Percentiles rank a stretch among this genome's conserved stretches.
phyloP scores from a whole-genome alignment of 2,888 invertebrate species.

The Peribatodes rhomboidaria region DNA sequence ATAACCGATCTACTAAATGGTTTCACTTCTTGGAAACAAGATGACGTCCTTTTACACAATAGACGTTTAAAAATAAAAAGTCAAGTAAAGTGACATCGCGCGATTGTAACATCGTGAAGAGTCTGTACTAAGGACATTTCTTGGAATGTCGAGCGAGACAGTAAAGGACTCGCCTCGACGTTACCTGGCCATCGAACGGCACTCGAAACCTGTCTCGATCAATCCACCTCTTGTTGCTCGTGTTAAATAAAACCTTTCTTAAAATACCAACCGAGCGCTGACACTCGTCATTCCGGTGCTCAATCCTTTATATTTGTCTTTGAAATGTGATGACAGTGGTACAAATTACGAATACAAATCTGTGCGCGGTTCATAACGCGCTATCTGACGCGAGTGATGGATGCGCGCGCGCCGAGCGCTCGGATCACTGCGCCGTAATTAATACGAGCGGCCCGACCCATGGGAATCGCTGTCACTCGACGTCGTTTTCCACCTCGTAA shows the following conservation, averaged over 20 bases:
- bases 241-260: conserved; percentile 85
- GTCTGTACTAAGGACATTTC: conserved; percentile 77
- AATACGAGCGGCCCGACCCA: conserved; percentile 75
- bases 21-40: conserved; percentile 42
- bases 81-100: conserved; percentile 52
- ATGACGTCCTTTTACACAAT: conserved; percentile 31
- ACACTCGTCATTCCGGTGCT: conserved; percentile 85
- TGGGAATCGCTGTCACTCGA: conserved; percentile 80
- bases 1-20: conserved; percentile 39
- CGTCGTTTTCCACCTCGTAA: conserved; percentile 76
- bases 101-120: conserved; percentile 69
- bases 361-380: conserved; percentile 83
- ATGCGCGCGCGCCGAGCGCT: conserved; percentile 70
- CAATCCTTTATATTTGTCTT: conserved; percentile 87
- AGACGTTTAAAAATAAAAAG: conserved; percentile 39
- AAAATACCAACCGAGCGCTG: conserved; percentile 82
- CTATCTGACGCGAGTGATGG: conserved; percentile 82
- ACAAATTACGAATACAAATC: conserved; percentile 86
- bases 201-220: conserved; percentile 86
- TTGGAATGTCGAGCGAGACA: conserved; percentile 76
- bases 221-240: conserved; percentile 85
- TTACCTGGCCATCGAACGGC: conserved; percentile 79
- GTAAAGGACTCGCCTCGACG: conserved; percentile 71
- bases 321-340: conserved; percentile 87
- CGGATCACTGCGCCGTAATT: conserved; percentile 82